Base-by-base conservation (phyloP, 2,113 vertebrate species). In the Reinhardtius hippoglossoides region DNA sequence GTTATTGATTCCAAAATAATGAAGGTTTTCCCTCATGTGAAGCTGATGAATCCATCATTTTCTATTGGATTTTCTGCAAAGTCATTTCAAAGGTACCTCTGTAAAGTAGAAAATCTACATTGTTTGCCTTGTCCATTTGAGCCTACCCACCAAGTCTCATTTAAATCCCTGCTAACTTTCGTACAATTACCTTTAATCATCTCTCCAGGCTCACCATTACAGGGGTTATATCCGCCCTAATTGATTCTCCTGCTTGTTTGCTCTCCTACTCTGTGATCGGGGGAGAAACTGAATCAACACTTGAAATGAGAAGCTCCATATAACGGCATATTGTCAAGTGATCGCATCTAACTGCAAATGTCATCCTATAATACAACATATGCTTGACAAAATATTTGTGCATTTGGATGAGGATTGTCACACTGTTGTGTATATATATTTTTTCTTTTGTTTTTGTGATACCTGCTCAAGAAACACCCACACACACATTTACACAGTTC, bases 121-220 rank as follows among this genome's bases (percentile, higher is more conserved):
- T 71, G 12, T 82, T 71, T 42, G 14, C 16, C 44, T 14, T 64
- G 37, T 61, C 58, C 26, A 44, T 73, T 74, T 62, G 13, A 81
- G 65, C 57, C 42, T 20, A 42, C 37, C 37, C 14, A 20, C 23
- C 20, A 23, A 57, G 21, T 81, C 70, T 62, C 31, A 58, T 81
- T 81, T 87, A 23, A 71, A 68, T 79, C 77, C 50, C 48, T 77
- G 80, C 78, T 52, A 65, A 79, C 73, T 81, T 70, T 83, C 81
- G 24, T 70, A 76, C 54, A 87, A 84, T 81, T 74, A 75, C 59
- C 18, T 71, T 83, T 54, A 54, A 54, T 54, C 50, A 54, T 54
- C 50, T 54, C 50, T 54, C 3, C 50, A 54, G 50, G 20, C 20
- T 20, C 78, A 67, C 62, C 61, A 78, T 81, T 75, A 72, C 67